Evolutionary conservation across 2,888 invertebrate species (phyloP).

Genomic region (Andrena flavipes): DNA sequence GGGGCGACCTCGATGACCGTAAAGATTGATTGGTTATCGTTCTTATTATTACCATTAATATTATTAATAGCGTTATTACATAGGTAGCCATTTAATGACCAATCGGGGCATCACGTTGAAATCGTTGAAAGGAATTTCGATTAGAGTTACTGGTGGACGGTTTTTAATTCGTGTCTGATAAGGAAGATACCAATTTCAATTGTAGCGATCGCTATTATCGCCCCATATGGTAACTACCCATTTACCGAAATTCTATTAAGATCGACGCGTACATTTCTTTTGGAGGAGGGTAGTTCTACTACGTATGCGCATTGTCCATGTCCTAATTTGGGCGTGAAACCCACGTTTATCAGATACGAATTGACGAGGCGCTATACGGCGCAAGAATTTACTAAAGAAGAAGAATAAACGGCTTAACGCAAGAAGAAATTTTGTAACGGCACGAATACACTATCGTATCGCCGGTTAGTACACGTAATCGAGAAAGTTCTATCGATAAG

Average conservation of each 20-base stretch:
- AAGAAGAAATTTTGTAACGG: conserved; percentile 47
- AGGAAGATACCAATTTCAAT: not conserved
- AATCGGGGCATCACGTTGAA: conserved; percentile 38
- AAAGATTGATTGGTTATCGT: conserved; percentile 20
- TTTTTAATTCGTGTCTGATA: conserved; percentile 47
- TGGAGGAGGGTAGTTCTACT: not conserved
- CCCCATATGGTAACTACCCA: not conserved
- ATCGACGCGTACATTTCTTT: not conserved
- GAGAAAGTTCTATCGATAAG: conserved; percentile 68
- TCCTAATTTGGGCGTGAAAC: not conserved
- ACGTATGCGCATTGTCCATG: not conserved
- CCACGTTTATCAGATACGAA: conserved; percentile 49
- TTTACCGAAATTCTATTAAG: not conserved
- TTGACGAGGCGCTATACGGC: conserved; percentile 40
- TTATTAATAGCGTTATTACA: conserved; percentile 26
- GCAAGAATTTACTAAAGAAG: conserved; percentile 28
- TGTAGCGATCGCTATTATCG: not conserved
- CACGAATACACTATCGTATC: conserved; percentile 53
- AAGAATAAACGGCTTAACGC: conserved; percentile 47
- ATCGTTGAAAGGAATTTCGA: conserved; percentile 31
- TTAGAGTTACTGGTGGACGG: conserved; percentile 18
- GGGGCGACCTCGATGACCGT: conserved; percentile 26
- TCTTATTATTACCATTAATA: conserved; percentile 18
- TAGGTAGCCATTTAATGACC: conserved; percentile 45
- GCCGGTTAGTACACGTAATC: conserved; percentile 60